Conservation (phyloP, 2,113 vertebrate genomes). For the Carassius gibelio region DNA sequence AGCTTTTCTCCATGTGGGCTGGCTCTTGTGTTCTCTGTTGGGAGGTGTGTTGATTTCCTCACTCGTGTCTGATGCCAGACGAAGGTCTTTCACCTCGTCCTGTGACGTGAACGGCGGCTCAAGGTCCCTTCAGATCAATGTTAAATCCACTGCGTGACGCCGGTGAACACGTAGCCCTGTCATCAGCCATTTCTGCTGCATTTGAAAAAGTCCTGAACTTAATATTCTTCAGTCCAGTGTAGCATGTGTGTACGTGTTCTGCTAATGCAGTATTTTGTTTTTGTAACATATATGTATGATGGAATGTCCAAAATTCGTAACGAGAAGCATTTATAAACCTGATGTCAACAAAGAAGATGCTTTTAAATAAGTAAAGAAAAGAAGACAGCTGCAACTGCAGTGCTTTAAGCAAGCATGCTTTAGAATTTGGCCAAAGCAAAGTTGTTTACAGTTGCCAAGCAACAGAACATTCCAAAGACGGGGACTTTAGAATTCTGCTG, state of each 20-base stretch:
- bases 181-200: slow-evolving; percentile 42
- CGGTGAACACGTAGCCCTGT: slow-evolving; percentile 34
- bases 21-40: background rate
- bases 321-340: no score
- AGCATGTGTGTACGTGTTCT: no score
- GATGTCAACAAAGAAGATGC: no score
- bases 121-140: slow-evolving; percentile 61
- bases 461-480: background rate
- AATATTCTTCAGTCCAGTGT: no score
- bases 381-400: no score
- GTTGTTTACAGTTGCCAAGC: background rate
- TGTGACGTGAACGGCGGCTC: slow-evolving; percentile 45
- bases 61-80: slow-evolving; percentile 3
- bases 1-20: background rate
- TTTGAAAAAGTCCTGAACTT: background rate
- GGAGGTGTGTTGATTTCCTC: background rate
- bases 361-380: no score
- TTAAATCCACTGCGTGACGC: slow-evolving; percentile 65
- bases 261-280: no score
- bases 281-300: no score
- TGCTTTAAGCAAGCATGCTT: background rate
- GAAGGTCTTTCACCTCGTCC: slow-evolving; percentile 48
- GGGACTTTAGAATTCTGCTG: no score
- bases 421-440: background rate
- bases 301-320: no score